phyloP scores from a whole-genome alignment of 1,140 invertebrate genomes.

The Drosophila lacteicornis region DNA sequence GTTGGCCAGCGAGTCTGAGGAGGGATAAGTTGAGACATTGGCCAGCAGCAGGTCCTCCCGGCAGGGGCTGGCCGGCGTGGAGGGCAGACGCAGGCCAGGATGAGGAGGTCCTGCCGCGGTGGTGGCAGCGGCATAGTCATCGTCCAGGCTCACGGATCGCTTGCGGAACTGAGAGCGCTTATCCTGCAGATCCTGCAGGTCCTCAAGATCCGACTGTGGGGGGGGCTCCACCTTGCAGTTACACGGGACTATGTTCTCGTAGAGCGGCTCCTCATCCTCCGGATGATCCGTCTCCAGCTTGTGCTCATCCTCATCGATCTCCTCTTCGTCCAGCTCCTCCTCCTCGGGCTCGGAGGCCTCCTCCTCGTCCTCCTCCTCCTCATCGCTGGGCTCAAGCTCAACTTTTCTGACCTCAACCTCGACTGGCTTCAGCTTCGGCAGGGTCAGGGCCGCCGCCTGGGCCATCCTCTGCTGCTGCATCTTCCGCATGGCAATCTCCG shows the following conservation, averaged over 20 bases:
- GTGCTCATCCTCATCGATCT: constrained; percentile 25
- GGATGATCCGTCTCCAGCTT: constrained; percentile 44
- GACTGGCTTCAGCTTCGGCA: constrained; percentile 65
- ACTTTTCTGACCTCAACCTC: constrained; percentile 68
- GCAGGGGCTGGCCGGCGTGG: constrained; percentile 86
- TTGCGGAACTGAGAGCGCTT: constrained; percentile 86
- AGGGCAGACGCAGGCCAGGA: constrained; percentile 71
- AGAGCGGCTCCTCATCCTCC: constrained; percentile 73
- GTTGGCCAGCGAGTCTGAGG: constrained; percentile 91
- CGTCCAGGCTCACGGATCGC: constrained; percentile 88
- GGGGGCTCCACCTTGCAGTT: constrained; percentile 47
- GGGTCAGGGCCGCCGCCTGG: constrained; percentile 63
- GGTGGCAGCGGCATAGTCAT: constrained; percentile 55
- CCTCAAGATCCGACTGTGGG: neutral
- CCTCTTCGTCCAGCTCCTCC: constrained; percentile 37
- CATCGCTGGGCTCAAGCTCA: constrained; percentile 58
- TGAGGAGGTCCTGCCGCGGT: neutral
- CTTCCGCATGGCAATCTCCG: constrained; percentile 71
- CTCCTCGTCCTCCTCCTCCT: constrained; percentile 51
- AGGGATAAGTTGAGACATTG: constrained; percentile 89
- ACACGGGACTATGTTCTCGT: constrained; percentile 74
- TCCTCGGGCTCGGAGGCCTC: constrained; percentile 36
- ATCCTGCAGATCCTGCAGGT: constrained; percentile 35
- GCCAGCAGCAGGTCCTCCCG: constrained; percentile 71
- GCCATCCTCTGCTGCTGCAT: constrained; percentile 70